Evolutionary conservation across 1,140 invertebrate species (phyloP), one percentile per base, ranked within the genome.

Genomic region (Myzus persicae): DNA sequence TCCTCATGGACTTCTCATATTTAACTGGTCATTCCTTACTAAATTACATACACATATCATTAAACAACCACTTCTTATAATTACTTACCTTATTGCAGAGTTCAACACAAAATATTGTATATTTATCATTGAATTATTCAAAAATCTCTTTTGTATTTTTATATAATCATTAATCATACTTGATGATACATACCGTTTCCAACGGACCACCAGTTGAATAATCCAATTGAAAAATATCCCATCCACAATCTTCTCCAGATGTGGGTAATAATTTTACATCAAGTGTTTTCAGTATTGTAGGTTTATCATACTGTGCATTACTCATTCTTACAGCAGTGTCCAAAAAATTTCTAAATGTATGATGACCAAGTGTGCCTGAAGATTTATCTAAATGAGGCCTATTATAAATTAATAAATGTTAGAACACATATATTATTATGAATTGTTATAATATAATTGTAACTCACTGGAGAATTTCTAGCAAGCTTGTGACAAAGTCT

Each of bases 181-280:
- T 36, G 48, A 9, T 51, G 14, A 40, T 91, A 76, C 67, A 95
- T 95, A 97, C 97, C 24, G 98, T 99, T 94, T 98, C 98, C 94
- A 99, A 97, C 31, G 99, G 99, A 18, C 98, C 98, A 95, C 98
- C 97, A 8, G 99, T 97, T 93, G 98, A 97, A 95, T 99, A 99
- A 95, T 98, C 97, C 89, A 99, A 95, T 94, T 97, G 97, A 95
- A 99, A 99, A 84, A 99, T 98, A 95, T 99, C 98, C 98, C 99
- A 99, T 7, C 99, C 99, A 93, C 96, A 97, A 95, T 99, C 98
- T 48, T 97, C 95, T n/a, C 96, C 96, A 44, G 96, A 97, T 18
- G 96, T 96, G 51, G 97, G 96, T 94, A 99, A 96, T 36, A 99
- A 96, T 94, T 97, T 97, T 26, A 99, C 97, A 96, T 99, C 98